Base-by-base conservation (phyloP, 2,113 vertebrate species). In the Pleuronectes platessa region DNA sequence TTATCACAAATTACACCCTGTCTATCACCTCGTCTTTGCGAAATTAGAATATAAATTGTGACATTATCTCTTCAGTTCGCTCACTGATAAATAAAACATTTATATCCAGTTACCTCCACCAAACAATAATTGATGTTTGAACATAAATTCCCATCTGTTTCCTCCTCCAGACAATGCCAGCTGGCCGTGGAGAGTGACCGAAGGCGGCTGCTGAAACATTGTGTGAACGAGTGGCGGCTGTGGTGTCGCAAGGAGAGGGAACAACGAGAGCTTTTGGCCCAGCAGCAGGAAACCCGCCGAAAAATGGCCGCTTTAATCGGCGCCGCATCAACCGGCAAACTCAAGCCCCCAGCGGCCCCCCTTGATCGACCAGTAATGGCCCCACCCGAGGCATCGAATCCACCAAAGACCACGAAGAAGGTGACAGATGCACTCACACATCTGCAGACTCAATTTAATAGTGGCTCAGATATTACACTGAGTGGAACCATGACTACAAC, bases 271-370 rank as follows among this genome's bases (percentile, higher is more conserved):
- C 91, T 97, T 69, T 90, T 95, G 20, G 66, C 81, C 7, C 91
- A 86, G 73, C 97, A 96, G 59, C 93, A 96, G 61, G 93, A 97
- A 90, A 98, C 82, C 0, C 94, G 91, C 24, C 92, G 68, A 79
- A 99, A 96, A 90, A 97, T 98, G 95, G 92, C 92, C 4, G 93
- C 94, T 66, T 89, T 98, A 74, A 93, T 99, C 54, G 78, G 89
- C 14, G 94, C 94, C 27, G 93, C 93, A 3, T 87, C 93, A 17
- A 86, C 85, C 18, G 92, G 95, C 49, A 94, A 90, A 64, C 83
- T 94, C 23, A 62, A 12, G 24, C 60, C 24, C 11, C 26, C 68
- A 26, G 75, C 78, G 61, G 68, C 54, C 8, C 21, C 2, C 6
- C 17, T 42, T 24, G 35, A 20, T 66, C 49, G 49, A 51, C n/a